Evolutionary conservation across 2,797 vertebrate genomes (phyloP).

Genomic region (Malacoctenus gilli): DNA sequence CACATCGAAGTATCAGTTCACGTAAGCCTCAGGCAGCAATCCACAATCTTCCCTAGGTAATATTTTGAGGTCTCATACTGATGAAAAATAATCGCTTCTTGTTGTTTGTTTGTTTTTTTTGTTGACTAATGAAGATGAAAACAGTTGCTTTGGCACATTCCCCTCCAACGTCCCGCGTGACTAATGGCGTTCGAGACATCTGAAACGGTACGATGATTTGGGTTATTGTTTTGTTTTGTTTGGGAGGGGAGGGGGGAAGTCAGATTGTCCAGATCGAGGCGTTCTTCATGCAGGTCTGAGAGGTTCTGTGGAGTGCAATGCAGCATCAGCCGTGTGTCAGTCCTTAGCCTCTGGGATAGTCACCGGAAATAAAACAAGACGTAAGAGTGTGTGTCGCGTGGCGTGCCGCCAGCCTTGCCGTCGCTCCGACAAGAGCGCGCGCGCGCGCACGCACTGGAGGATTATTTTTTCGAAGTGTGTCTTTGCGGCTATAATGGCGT

Average conservation of each 20-base stretch:
- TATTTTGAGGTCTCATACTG: constrained; percentile 60
- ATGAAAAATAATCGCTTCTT: constrained; percentile 28
- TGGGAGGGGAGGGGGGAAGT: too few relatives aligned
- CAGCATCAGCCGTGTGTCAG: constrained; percentile 29
- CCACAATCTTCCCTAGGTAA: constrained; percentile 78
- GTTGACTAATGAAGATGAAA: constrained; percentile 70
- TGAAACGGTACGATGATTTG: constrained; percentile 75
- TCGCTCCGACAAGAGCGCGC: too few relatives aligned
- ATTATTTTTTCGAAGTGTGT: constrained; percentile 20
- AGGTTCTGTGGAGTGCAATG: constrained; percentile 40
- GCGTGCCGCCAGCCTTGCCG: too few relatives aligned
- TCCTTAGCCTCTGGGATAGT: neutral
- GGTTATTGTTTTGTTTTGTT: too few relatives aligned
- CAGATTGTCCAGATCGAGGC: constrained; percentile 37
- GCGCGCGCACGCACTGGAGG: too few relatives aligned
- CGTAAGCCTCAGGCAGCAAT: constrained; percentile 73
- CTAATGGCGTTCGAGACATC: constrained; percentile 73
- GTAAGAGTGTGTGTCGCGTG: too few relatives aligned
- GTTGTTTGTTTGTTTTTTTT: constrained; percentile 10
- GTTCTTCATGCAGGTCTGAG: constrained; percentile 52
- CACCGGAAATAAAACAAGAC: too few relatives aligned
- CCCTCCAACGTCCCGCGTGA: constrained; percentile 72
- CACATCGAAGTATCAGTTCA: constrained; percentile 89
- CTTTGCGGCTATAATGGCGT: constrained; percentile 95
- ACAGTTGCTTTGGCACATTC: constrained; percentile 84